Percentiles rank a stretch among this genome's conserved stretches.
These are phyloP conservation scores for Sebastes wilsoni DNA, from an alignment of 2,797 vertebrate species.

Conservation along the genomic window DNA sequence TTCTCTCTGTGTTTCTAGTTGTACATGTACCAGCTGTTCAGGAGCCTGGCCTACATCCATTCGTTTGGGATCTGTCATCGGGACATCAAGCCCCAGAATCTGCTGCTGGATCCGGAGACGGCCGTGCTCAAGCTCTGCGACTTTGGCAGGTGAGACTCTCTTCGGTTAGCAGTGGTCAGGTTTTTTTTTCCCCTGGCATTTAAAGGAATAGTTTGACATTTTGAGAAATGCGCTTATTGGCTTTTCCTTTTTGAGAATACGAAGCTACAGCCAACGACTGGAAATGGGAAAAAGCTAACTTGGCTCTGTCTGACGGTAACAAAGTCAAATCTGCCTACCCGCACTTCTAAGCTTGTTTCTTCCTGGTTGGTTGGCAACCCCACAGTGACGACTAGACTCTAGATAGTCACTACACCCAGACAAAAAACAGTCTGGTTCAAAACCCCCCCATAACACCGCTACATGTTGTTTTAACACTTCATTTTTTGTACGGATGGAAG, in stretches of 20 bases:
- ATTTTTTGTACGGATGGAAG: no score
- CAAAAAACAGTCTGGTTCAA: not conserved
- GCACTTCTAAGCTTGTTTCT: not conserved
- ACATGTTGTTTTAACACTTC: not conserved
- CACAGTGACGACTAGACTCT: not conserved
- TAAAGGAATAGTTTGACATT: not conserved
- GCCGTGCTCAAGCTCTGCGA: conserved; percentile 99
- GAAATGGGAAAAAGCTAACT: not conserved
- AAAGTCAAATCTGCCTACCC: not conserved
- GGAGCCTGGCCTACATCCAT: conserved; percentile 99
- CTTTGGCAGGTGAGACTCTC: conserved; percentile 92
- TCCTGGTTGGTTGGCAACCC: not conserved
- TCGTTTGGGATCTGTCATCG: conserved; percentile 99
- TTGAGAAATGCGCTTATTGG: not conserved
- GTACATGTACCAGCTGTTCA: conserved; percentile 99
- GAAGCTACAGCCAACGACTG: not conserved
- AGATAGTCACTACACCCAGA: not conserved
- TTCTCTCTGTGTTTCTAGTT: conserved; percentile 79
- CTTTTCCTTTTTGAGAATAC: not conserved
- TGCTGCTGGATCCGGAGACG: conserved; percentile 98
- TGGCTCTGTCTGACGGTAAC: no score
- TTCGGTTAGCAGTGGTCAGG: not conserved
- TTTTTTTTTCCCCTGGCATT: not conserved
- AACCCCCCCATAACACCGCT: not conserved
- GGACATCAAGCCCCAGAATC: conserved; percentile 99